These are phyloP conservation scores for Apamea monoglypha DNA, from an alignment of 2,888 invertebrate genomes.

Conservation along the genomic window DNA sequence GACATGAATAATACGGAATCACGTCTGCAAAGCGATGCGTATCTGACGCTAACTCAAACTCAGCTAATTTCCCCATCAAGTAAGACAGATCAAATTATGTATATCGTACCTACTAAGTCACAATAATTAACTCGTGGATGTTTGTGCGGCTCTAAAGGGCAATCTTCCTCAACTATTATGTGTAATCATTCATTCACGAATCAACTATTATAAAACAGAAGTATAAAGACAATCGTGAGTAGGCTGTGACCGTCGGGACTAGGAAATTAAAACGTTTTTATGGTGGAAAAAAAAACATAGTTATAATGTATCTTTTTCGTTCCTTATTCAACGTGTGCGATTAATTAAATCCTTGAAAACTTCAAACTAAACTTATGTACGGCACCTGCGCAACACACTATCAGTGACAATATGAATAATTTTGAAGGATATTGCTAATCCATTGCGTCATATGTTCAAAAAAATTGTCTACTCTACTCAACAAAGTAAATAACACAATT, in stretches of 20 bases:
- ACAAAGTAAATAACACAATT: background rate
- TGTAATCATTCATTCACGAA: conserved; percentile 80
- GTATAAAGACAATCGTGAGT: conserved; percentile 61
- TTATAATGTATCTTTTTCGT: conserved; percentile 70
- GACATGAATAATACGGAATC: conserved; percentile 36
- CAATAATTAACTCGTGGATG: conserved; percentile 32
- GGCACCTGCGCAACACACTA: too few relatives aligned
- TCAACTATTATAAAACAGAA: conserved; percentile 71
- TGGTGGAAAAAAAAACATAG: conserved; percentile 71
- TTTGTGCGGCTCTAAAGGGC: conserved; percentile 44
- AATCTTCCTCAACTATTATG: conserved; percentile 68
- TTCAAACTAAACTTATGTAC: conserved; percentile 32
- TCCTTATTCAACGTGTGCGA: conserved; percentile 61
- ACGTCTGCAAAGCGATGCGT: conserved; percentile 30
- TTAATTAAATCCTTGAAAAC: conserved; percentile 64
- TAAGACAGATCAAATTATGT: conserved; percentile 39
- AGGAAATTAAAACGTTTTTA: conserved; percentile 74
- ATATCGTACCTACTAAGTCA: conserved; percentile 20
- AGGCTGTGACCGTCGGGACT: conserved; percentile 52
- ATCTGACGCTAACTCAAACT: conserved; percentile 39
- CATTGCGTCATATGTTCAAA: background rate
- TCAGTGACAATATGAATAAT: background rate
- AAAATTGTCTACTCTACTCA: background rate
- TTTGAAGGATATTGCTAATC: background rate
- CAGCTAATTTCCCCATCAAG: conserved; percentile 37